Evolutionary conservation across 2,888 invertebrate genomes (phyloP).

Genomic region (Mechanitis messenoides): DNA sequence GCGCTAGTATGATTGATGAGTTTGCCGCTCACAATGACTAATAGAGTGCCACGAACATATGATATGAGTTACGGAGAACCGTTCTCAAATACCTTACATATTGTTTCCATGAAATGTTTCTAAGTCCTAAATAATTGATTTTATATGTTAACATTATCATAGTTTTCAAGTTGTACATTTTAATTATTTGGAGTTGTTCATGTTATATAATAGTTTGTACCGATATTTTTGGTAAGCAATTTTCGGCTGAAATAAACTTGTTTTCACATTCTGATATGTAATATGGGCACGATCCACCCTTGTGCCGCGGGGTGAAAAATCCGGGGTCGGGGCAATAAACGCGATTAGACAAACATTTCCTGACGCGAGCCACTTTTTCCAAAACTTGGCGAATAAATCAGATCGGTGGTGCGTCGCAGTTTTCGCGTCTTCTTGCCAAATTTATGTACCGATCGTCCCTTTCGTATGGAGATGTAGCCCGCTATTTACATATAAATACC

Average conservation of each 20-base stretch:
- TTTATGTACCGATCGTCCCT: conserved; percentile 77
- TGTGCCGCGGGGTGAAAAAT: conserved; percentile 61
- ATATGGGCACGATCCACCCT: conserved; percentile 39
- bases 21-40: conserved; percentile 54
- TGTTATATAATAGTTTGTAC: background rate
- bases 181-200: background rate
- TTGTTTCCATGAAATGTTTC: conserved; percentile 29
- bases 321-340: conserved; percentile 65
- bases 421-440: conserved; percentile 75
- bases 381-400: conserved; percentile 75
- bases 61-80: conserved; percentile 52
- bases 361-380: conserved; percentile 72
- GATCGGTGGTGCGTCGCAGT: conserved; percentile 74
- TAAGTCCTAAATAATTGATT: conserved; percentile 23
- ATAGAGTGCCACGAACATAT: conserved; percentile 64
- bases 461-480: conserved; percentile 76
- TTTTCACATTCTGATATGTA: conserved; percentile 36
- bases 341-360: conserved; percentile 77
- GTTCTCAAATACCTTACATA: conserved; percentile 34
- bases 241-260: conserved; percentile 31
- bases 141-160: conserved; percentile 12
- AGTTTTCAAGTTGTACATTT: background rate
- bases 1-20: conserved; percentile 63
- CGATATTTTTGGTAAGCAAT: conserved; percentile 10
- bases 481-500: conserved; percentile 77